Evolutionary conservation across 2,797 vertebrate species (phyloP).

Genomic region (Myotis pilosus): DNA sequence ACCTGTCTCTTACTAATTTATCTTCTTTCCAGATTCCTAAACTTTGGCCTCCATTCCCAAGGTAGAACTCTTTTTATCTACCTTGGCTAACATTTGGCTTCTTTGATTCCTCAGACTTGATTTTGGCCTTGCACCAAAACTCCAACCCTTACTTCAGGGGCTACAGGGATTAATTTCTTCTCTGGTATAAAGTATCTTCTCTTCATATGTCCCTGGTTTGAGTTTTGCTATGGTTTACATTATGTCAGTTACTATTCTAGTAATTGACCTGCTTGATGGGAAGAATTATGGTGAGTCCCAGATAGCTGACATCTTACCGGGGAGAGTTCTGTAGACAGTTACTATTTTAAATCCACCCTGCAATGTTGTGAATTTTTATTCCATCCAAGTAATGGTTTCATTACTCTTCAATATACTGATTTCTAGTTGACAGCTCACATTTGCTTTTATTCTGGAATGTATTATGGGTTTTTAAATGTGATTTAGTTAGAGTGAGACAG

Average conservation of each 20-base stretch:
- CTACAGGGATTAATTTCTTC: background rate
- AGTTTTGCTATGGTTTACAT: background rate
- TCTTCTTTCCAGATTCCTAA: background rate
- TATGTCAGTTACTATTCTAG: background rate
- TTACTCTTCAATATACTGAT: background rate
- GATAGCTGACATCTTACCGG: background rate
- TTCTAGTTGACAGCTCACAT: background rate
- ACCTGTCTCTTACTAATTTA: background rate
- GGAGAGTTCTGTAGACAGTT: background rate
- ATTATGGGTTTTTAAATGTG: background rate
- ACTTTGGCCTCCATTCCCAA: background rate
- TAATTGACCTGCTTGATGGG: background rate
- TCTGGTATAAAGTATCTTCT: background rate
- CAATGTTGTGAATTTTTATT: background rate
- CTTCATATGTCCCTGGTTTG: background rate
- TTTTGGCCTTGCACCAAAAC: background rate
- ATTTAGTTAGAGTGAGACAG: background rate
- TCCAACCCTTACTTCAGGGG: background rate
- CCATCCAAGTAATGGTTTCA: background rate
- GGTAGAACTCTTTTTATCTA: background rate
- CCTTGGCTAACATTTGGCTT: background rate
- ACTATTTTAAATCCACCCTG: background rate
- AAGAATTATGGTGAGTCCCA: background rate
- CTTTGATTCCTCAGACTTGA: background rate
- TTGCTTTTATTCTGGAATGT: background rate